Percentiles rank a stretch among this genome's conserved stretches.
phyloP scores from a whole-genome alignment of 2,888 invertebrate genomes.

The Apomyelois bistriatella region DNA sequence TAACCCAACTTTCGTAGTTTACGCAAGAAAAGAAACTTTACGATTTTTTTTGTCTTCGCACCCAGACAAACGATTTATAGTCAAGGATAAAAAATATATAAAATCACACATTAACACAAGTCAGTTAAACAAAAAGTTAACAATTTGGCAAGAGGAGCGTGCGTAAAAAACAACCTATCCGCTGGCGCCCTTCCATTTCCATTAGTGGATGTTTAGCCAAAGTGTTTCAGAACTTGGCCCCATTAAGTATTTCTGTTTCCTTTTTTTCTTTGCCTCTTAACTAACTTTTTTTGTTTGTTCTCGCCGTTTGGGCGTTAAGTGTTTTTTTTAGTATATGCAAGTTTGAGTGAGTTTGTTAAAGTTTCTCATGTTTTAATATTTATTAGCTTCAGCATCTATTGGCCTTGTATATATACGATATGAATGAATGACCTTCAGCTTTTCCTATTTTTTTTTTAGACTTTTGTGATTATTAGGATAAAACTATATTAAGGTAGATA shows the following conservation, averaged over 20 bases:
- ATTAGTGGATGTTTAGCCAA: conserved; percentile 77
- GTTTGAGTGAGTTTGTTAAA: conserved; percentile 20
- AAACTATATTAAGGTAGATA: too few species aligned
- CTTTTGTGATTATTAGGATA: too few species aligned
- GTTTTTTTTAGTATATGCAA: conserved; percentile 53
- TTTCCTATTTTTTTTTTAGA: too few species aligned
- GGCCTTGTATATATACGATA: not conserved
- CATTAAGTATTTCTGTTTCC: conserved; percentile 59
- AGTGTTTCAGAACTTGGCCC: conserved; percentile 74
- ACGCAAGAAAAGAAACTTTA: too few species aligned
- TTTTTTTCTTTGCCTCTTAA: conserved; percentile 67
- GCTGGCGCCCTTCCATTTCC: conserved; percentile 76
- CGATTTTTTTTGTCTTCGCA: not conserved
- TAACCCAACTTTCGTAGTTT: too few species aligned
- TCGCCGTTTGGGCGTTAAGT: conserved; percentile 52
- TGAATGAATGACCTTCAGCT: too few species aligned
- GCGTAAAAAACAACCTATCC: conserved; percentile 61
- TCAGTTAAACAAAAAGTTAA: conserved; percentile 29
- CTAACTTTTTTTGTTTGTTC: conserved; percentile 59
- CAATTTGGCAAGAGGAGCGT: conserved; percentile 61
- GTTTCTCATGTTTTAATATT: not conserved
- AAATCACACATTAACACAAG: conserved; percentile 22
- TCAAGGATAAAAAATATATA: conserved; percentile 13
- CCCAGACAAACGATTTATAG: not conserved
- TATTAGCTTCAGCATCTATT: not conserved